Base-by-base conservation (phyloP, 92 coral and sea anemone genomes). In the Muricea muricata region DNA sequence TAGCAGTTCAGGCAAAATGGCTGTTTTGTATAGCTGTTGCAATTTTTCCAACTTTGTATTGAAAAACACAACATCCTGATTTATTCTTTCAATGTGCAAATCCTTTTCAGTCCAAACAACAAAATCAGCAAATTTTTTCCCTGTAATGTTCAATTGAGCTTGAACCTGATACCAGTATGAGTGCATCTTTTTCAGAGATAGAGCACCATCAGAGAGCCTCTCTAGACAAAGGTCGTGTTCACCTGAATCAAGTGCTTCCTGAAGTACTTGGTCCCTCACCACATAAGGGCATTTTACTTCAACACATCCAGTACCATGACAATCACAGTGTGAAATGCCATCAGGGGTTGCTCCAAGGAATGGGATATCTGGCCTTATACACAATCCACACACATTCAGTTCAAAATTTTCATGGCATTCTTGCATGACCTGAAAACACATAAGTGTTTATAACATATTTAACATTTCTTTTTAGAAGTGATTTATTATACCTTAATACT, bases 91-190 rank as follows among this genome's bases (percentile, higher is more conserved):
- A 78, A 89, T 84, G 66, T 71, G 60, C 45, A 89, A 21, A 55
- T 84, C 84, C 67, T 61, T 14, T 56, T 79, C 55, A 15, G 89
- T 86, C 93, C 93, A 92, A 15, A 92, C 93, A 81, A 87, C 90
- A 87, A 92, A 92, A 55, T 92, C 91, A 45, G 87, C 85, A 78
- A 74, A 87, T 18, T 75, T 30, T 9, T 28, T 52, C 17, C 39
- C 45, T 33, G 85, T 75, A 9, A 72, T 31, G 48, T 41, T 46
- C 18, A 89, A 52, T 60, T 91, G 93, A 41, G 70, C 58, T 42
- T 91, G 94, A 48, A 89, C 90, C 79, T 89, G 94, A 26, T 65
- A 89, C 25, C 39, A 85, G 75, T 84, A 89, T 50, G 86, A 88
- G 87, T 89, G 93, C 18, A 3, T 78, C 10, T 32, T 48, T 32